Percentiles rank a stretch among this genome's conserved stretches.
Evolutionary conservation across 2,888 invertebrate species (phyloP).

Genomic region (Apomyelois bistriatella): DNA sequence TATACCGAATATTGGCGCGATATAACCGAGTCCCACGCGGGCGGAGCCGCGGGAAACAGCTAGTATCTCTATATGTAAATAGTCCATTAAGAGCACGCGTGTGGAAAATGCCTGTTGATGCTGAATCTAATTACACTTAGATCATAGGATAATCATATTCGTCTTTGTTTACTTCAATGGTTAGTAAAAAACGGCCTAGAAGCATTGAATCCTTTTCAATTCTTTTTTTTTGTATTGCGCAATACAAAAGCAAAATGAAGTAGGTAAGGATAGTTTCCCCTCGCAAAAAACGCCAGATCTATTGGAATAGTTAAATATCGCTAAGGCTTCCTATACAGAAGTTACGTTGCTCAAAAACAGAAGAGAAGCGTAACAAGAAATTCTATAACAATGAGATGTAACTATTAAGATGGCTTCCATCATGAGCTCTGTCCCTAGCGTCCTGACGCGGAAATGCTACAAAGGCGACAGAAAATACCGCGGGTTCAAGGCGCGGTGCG

Average conservation of each 20-base stretch:
- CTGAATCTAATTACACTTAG: neutral
- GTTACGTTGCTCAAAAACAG: too few species aligned
- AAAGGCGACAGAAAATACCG: constrained; percentile 20
- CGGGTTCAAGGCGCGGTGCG: constrained; percentile 50
- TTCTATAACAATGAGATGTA: neutral
- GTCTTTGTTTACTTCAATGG: neutral
- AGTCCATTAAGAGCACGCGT: neutral
- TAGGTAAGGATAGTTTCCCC: too few species aligned
- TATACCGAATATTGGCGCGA: too few species aligned
- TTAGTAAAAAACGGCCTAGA: neutral
- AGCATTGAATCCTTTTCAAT: too few species aligned
- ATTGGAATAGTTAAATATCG: too few species aligned
- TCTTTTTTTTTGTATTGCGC: too few species aligned
- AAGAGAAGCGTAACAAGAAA: too few species aligned
- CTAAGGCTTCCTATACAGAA: too few species aligned
- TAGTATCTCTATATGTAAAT: neutral
- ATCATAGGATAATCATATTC: neutral
- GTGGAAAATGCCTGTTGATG: neutral
- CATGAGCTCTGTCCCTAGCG: constrained; percentile 2
- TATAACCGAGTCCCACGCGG: too few species aligned
- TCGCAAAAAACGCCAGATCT: too few species aligned
- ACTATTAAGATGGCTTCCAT: neutral
- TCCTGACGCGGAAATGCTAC: constrained; percentile 22
- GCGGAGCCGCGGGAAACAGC: too few species aligned
- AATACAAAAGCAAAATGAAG: too few species aligned